Conservation (phyloP, 2,113 vertebrate species). For the Columba livia region DNA sequence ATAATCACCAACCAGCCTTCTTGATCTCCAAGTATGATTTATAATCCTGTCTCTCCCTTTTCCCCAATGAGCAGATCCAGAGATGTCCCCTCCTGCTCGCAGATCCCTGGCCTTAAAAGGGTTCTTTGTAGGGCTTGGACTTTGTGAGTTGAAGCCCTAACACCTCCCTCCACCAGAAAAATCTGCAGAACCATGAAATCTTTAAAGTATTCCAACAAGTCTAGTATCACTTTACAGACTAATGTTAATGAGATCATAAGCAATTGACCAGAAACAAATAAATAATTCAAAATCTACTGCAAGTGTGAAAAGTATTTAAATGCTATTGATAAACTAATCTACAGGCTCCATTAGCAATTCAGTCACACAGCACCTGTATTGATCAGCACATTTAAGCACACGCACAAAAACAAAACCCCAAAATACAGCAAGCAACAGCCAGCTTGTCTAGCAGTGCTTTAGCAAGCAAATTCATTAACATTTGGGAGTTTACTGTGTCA, state of each 20-base stretch:
- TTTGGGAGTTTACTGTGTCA: not conserved
- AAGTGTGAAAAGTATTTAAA: slow-evolving; percentile 94
- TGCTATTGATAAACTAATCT: slow-evolving; percentile 92
- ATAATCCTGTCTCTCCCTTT: not conserved
- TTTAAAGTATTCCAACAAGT: slow-evolving; percentile 55
- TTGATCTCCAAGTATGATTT: not conserved
- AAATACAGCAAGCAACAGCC: slow-evolving; percentile 33
- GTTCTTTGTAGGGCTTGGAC: not conserved
- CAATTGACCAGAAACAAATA: slow-evolving; percentile 88
- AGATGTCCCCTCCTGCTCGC: not conserved
- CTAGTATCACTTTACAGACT: slow-evolving; percentile 79
- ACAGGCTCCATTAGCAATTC: slow-evolving; percentile 83
- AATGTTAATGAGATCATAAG: slow-evolving; percentile 90
- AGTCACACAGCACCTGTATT: slow-evolving; percentile 82
- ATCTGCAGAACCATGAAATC: slow-evolving; percentile 12
- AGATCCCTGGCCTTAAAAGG: not conserved
- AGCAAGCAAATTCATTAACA: slow-evolving; percentile 21
- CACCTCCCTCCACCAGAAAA: not conserved
- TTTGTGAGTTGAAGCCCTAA: not conserved
- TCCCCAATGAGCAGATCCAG: not conserved
- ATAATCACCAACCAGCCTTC: not conserved
- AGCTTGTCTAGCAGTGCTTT: slow-evolving; percentile 16
- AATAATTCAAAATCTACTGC: slow-evolving; percentile 92
- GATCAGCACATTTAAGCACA: slow-evolving; percentile 69
- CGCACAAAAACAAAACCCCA: slow-evolving; percentile 7